Evolutionary conservation across 2,888 invertebrate genomes (phyloP).

Genomic region (Eustalomyia histrio): DNA sequence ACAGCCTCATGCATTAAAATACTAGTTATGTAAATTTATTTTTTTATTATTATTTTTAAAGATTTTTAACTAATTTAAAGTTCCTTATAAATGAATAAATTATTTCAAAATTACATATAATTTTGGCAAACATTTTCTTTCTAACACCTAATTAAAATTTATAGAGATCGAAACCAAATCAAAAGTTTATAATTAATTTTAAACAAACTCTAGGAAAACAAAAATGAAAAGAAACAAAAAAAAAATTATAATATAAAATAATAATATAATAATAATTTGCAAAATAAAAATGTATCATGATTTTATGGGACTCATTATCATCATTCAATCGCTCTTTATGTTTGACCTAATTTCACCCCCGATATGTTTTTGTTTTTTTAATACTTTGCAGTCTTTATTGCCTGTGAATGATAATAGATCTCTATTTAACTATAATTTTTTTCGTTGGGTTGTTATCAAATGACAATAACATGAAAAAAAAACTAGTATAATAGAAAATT

Average conservation of each 20-base stretch:
- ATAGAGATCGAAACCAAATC: constrained; percentile 7
- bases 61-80: no score
- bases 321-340: constrained; percentile 46
- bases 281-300: constrained; percentile 31
- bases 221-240: constrained; percentile 22
- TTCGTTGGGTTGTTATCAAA: constrained; percentile 46
- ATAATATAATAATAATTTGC: constrained; percentile 3
- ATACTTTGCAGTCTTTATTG: constrained; percentile 17
- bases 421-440: constrained; percentile 29
- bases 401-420: constrained; percentile 23
- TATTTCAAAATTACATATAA: background rate
- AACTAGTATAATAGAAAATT: constrained; percentile 17
- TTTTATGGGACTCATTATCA: constrained; percentile 53
- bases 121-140: background rate
- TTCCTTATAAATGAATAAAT: no score
- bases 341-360: constrained; percentile 56
- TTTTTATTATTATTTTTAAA: no score
- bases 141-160: constrained; percentile 34
- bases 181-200: constrained; percentile 14
- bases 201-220: background rate
- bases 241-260: no score
- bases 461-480: constrained; percentile 44
- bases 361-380: constrained; percentile 47
- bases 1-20: no score
- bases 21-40: no score